Conservation (phyloP, 1,140 invertebrate genomes). For the Drosophila elegans region DNA sequence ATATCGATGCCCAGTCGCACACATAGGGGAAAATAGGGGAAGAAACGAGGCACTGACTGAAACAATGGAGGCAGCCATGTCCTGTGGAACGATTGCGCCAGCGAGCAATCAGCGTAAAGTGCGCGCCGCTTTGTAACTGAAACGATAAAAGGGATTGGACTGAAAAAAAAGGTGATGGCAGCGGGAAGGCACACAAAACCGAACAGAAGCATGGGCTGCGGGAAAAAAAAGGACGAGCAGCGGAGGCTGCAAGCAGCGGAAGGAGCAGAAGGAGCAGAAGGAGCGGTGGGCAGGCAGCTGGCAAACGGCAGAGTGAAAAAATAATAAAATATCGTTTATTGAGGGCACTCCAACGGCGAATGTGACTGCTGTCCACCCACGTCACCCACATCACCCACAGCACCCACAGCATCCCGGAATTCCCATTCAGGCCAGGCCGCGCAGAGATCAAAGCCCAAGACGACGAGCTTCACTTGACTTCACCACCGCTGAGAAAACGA, state of each 20-base stretch:
- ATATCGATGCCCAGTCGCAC: slow-evolving; percentile 66
- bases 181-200: slow-evolving; percentile 41
- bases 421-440: slow-evolving; percentile 6
- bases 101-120: slow-evolving; percentile 81
- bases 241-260: slow-evolving; percentile 2
- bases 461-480: slow-evolving; percentile 32
- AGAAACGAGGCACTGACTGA: not conserved
- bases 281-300: slow-evolving; percentile 13
- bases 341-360: slow-evolving; percentile 51
- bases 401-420: slow-evolving; percentile 5
- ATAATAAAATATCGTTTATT: slow-evolving; percentile 82
- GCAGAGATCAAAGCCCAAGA: slow-evolving; percentile 43
- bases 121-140: slow-evolving; percentile 80
- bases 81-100: slow-evolving; percentile 70
- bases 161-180: slow-evolving; percentile 9
- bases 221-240: not conserved
- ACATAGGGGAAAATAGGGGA: slow-evolving; percentile 1
- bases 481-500: not conserved
- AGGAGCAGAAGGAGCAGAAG: slow-evolving; percentile 10
- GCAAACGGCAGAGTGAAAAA: slow-evolving; percentile 21
- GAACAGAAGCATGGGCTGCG: slow-evolving; percentile 24
- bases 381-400: not conserved
- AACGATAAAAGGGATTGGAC: slow-evolving; percentile 65
- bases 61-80: slow-evolving; percentile 33
- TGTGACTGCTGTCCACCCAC: slow-evolving; percentile 62